Conservation (phyloP, 2,888 invertebrate genomes). For the Chloromyia formosa region DNA sequence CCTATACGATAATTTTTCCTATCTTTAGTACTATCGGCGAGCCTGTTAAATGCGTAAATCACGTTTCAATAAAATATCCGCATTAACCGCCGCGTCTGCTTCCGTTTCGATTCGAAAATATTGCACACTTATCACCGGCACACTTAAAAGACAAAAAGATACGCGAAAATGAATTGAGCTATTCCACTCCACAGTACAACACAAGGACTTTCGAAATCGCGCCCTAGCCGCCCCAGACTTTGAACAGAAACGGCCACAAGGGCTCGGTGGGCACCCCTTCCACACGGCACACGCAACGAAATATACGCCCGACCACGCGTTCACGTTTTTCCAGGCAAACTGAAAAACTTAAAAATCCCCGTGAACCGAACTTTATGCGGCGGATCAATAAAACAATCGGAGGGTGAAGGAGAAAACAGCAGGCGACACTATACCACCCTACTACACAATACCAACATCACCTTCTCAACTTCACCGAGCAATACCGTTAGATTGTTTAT, state of each 20-base stretch:
- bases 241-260: not conserved
- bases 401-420: constrained; percentile 39
- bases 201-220: not conserved
- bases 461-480: not conserved
- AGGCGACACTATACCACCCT: not conserved
- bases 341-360: constrained; percentile 46
- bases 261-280: constrained; percentile 9
- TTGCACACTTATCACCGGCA: constrained; percentile 23
- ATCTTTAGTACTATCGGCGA: too few species aligned
- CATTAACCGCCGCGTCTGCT: not conserved
- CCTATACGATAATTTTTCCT: too few species aligned
- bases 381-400: constrained; percentile 51
- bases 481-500: constrained; percentile 41
- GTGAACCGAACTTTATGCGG: constrained; percentile 42
- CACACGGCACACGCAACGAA: not conserved
- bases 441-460: constrained; percentile 5
- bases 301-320: constrained; percentile 46
- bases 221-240: not conserved
- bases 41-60: too few species aligned
- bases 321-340: constrained; percentile 49
- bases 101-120: not conserved
- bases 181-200: not conserved
- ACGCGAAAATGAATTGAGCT: not conserved
- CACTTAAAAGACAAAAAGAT: not conserved
- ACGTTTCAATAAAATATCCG: not conserved